Base-by-base conservation (phyloP, 2,888 invertebrate genomes). In the Coleophora deauratella region DNA sequence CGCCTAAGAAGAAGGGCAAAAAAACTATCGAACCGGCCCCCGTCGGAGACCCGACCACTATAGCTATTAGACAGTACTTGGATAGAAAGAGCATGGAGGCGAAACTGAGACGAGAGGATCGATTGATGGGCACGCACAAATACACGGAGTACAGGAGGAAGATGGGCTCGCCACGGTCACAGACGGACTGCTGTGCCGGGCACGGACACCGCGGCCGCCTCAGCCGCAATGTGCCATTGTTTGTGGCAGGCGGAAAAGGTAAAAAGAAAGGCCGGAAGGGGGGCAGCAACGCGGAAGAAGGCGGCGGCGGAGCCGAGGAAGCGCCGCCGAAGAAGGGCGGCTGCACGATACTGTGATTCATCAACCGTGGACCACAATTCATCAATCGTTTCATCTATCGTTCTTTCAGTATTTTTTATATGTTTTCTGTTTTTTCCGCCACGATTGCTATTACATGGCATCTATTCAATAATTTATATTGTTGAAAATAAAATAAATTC, bases 171-270 rank as follows among this genome's bases (percentile, higher is more conserved):
- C 40, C 37, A 8, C 59, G 58, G 36, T 42, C 55, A 2, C 40
- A 45, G 1, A 46, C 40, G 0, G 59, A 62, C 1, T 81, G 82
- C 49, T 81, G 82, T 47, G 65, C 67, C 2, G 78, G 80, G 27
- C 72, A 65, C 42, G 82, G 81, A 0, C 80, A 81, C 40, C 62
- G 80, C 49, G 81, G 80, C 8, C 59, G 80, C 31, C 34, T 77
- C 30, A 70, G 21, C 21, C 21, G 21, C 21, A n/a, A n/a, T n/a
- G n/a, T n/a, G n/a, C n/a, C n/a, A n/a, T n/a, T n/a, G n/a, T n/a
- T n/a, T n/a, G n/a, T n/a, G n/a, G n/a, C n/a, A n/a, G n/a, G n/a
- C n/a, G n/a, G n/a, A n/a, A n/a, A n/a, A n/a, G n/a, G n/a, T n/a
- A n/a, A n/a, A n/a, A n/a, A n/a, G n/a, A n/a, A n/a, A n/a, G n/a